A percentile compares a stretch with the other conserved stretches of the same genome.
These are phyloP conservation scores for Regulus satrapa DNA, from an alignment of 2,113 vertebrate species.

Conservation along the genomic window DNA sequence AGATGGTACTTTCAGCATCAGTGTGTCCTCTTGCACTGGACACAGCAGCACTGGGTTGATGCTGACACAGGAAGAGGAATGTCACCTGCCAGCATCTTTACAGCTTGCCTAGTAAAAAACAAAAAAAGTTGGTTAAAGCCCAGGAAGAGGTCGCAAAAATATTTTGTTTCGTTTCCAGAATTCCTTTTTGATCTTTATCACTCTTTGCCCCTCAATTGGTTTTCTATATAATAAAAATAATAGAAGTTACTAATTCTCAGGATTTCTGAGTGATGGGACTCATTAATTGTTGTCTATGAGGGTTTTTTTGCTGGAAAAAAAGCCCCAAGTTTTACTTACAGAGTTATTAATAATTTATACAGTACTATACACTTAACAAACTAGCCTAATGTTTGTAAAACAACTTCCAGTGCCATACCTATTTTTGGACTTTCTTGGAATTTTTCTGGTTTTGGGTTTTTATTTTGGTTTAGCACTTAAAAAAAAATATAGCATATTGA, in stretches of 20 bases:
- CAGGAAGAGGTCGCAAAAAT: not conserved
- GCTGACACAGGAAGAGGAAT: not conserved
- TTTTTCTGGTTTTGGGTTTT: not conserved
- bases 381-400: not conserved
- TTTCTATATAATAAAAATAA: not conserved
- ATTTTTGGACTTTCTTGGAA: not conserved
- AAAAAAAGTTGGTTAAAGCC: not conserved
- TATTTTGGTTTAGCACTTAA: rapidly evolving
- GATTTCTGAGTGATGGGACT: not conserved
- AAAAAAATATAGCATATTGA: too few relatives aligned
- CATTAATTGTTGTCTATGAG: not conserved
- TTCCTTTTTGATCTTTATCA: not conserved
- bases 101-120: not conserved
- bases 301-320: not conserved
- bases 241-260: not conserved
- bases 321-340: not conserved
- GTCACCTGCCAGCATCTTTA: not conserved
- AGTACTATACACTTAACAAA: not conserved
- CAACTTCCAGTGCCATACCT: not conserved
- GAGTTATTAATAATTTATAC: not conserved
- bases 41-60: not conserved
- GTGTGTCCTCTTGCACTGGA: not conserved
- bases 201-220: not conserved
- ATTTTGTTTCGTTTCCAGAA: not conserved
- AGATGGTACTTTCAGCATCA: not conserved